Base-by-base conservation (phyloP, 2,797 vertebrate genomes). In the Acipenser oxyrinchus region DNA sequence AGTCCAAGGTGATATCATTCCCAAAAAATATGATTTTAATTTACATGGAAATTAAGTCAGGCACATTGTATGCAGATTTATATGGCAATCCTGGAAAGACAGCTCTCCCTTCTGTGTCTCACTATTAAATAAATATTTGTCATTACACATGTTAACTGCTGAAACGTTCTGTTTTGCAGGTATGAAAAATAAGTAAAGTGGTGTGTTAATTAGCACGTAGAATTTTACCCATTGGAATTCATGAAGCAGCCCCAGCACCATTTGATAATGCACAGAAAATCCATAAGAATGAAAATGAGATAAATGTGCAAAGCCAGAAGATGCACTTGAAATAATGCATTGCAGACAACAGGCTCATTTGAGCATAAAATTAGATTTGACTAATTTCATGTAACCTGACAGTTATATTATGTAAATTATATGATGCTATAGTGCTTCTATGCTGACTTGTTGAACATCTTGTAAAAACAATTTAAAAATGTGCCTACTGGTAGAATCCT, bases 281-380 rank as follows among this genome's bases (percentile, higher is more conserved):
- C 85, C 88, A 88, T 87, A 79, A 75, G 80, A 86, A 88, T 84
- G 82, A 87, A 87, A 86, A 87, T 87, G 83, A 86, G 83, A 86
- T 86, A 78, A 83, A 86, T 83, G 86, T 81, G 82, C 78, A 80
- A 81, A 80, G 79, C 71, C 81, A 37, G 8, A 10, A 13, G 18
- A 37, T 82, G 80, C 80, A 78, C 84, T 82, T 80, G 83, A 82
- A 78, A 78, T 76, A 85, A 87, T 89, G 86, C 88, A 89, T 88
- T 87, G 83, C 83, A 84, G 81, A 82, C 86, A 84, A 84, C 88
- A 83, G 82, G 88, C 79, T 81, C 87, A 88, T 87, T 89, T 92
- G 89, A 90, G 90, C 90, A 91, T 92, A 89, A 92, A 92, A 92
- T 92, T 88, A 89, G 88, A 91, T 91, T 90, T 91, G 89, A 88